Evolutionary conservation across 2,888 invertebrate genomes (phyloP).

Genomic region (Scrobipalpa costella): DNA sequence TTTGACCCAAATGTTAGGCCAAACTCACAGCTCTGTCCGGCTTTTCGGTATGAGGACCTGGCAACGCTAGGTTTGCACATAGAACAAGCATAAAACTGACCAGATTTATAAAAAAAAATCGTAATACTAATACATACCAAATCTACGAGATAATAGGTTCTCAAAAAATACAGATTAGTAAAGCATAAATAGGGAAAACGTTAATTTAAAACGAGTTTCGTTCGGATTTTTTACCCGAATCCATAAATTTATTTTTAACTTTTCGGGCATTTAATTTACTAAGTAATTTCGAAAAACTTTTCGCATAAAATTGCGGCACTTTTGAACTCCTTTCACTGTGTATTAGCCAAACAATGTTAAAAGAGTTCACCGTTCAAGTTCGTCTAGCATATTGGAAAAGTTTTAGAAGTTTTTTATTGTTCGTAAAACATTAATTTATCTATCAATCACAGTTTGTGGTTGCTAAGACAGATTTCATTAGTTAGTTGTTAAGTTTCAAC

Average conservation of each 20-base stretch:
- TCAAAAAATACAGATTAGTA: no score
- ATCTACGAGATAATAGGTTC: no score
- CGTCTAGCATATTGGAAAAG: constrained; percentile 6
- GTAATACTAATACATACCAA: no score
- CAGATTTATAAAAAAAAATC: no score
- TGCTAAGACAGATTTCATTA: not conserved
- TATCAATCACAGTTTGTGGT: not conserved
- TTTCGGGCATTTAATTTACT: constrained; percentile 8
- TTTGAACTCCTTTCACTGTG: not conserved
- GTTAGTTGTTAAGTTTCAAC: not conserved
- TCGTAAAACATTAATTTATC: not conserved
- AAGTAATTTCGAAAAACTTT: constrained; percentile 1
- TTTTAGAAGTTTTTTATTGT: not conserved
- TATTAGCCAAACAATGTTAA: not conserved
- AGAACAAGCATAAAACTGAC: no score
- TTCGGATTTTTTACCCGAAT: not conserved
- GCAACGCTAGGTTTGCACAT: no score
- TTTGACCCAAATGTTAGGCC: no score
- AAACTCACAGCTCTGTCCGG: no score
- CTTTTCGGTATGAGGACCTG: no score
- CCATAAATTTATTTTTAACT: constrained; percentile 23
- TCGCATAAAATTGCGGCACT: not conserved
- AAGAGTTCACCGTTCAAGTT: constrained; percentile 2
- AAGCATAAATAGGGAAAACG: not conserved
- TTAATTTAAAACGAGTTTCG: not conserved